Conservation (phyloP, 2,888 invertebrate species). For the Malthinus flaveolus region DNA sequence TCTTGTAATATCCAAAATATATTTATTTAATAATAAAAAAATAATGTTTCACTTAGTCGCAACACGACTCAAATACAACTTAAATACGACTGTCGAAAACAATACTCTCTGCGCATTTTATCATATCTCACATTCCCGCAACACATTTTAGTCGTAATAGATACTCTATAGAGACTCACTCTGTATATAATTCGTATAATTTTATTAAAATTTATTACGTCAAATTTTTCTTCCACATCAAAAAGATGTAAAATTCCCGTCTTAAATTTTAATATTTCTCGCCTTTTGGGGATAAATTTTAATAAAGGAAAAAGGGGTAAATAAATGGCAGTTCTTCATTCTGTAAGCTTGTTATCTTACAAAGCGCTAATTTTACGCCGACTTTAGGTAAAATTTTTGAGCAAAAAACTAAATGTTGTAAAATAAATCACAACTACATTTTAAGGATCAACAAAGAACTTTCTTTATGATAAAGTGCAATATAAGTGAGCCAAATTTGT, state of each 20-base stretch:
- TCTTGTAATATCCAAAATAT: no score
- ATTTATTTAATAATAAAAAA: no score
- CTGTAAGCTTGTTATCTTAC: slow-evolving; percentile 4
- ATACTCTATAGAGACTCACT: no score
- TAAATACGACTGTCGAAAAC: no score
- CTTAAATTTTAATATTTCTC: slow-evolving; percentile 5
- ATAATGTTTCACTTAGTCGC: no score
- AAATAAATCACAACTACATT: slow-evolving; percentile 7
- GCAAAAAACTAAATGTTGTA: neutral
- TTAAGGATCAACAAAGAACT: slow-evolving; percentile 3
- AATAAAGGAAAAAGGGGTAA: slow-evolving; percentile 3
- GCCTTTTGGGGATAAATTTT: slow-evolving; percentile 1
- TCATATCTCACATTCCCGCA: no score
- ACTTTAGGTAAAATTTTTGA: neutral
- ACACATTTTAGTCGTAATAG: no score
- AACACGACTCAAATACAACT: no score
- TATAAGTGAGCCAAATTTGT: slow-evolving; percentile 1
- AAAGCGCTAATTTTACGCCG: slow-evolving; percentile 3
- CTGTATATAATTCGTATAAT: no score
- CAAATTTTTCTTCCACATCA: neutral
- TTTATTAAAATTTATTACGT: neutral
- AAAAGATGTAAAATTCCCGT: neutral
- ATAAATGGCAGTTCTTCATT: slow-evolving; percentile 2
- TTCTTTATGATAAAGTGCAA: neutral
- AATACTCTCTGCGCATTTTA: no score